phyloP scores from a whole-genome alignment of 1,140 invertebrate genomes.

The Drosophila sp. region DNA sequence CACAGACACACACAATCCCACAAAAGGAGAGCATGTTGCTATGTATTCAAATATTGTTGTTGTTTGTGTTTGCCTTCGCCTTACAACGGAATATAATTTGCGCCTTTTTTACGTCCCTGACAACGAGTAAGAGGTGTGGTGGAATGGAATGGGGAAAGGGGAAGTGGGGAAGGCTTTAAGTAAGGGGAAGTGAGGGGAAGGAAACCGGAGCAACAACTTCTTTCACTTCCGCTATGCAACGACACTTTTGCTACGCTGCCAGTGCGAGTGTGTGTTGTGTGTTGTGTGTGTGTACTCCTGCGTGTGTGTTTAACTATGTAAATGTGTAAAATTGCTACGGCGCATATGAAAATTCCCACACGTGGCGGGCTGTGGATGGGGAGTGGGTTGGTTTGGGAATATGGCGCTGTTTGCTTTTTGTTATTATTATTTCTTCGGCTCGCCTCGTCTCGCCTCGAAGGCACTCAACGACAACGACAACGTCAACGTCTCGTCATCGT shows the following conservation, averaged over 20 bases:
- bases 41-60: conserved; percentile 21
- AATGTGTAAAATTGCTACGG: conserved; percentile 83
- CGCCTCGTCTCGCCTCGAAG: conserved; percentile 56
- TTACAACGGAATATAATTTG: conserved; percentile 80
- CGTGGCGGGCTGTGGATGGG: too few species aligned
- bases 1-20: not conserved
- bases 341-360: conserved; percentile 79
- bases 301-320: conserved; percentile 79
- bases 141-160: too few species aligned
- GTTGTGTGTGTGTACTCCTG: conserved; percentile 23
- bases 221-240: conserved; percentile 77
- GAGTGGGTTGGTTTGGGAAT: conserved; percentile 25
- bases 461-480: conserved; percentile 65
- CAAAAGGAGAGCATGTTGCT: conserved; percentile 14
- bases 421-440: conserved; percentile 75
- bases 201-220: conserved; percentile 61
- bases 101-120: conserved; percentile 52
- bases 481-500: conserved; percentile 38
- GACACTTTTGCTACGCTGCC: conserved; percentile 64
- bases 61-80: conserved; percentile 50
- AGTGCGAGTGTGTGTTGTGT: conserved; percentile 12
- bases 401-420: conserved; percentile 72
- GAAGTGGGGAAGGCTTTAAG: too few species aligned
- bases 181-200: not conserved
- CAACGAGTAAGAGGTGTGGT: conserved; percentile 17